phyloP scores from a whole-genome alignment of 1,140 invertebrate species.

The Pygmarrhopalites habei region DNA sequence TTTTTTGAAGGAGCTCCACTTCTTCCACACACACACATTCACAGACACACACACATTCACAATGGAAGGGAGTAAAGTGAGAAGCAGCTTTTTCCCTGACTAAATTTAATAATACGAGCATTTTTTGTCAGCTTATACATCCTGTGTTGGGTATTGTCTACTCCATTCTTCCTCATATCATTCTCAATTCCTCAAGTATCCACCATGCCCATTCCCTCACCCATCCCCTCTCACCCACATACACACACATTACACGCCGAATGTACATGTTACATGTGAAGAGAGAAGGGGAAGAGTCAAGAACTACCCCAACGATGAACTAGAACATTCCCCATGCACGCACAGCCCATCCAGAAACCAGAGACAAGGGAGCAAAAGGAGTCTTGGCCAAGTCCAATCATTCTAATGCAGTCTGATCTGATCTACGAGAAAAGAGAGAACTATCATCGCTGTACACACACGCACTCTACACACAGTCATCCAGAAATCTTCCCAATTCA shows the following conservation, averaged over 20 bases:
- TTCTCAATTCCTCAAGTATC: too few species aligned
- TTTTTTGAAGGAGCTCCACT: constrained; percentile 21
- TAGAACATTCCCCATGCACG: too few species aligned
- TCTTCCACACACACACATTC: constrained; percentile 29
- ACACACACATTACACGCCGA: not conserved
- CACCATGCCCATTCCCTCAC: not conserved
- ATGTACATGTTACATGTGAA: not conserved
- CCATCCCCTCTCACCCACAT: not conserved
- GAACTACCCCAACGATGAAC: too few species aligned
- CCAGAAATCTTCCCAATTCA: not conserved
- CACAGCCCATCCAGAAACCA: too few species aligned
- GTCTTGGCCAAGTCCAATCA: constrained; percentile 13
- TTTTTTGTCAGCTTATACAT: constrained; percentile 25
- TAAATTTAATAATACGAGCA: constrained; percentile 33
- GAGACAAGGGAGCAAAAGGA: too few species aligned
- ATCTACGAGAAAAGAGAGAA: too few species aligned
- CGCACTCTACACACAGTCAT: constrained; percentile 17
- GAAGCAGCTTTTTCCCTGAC: constrained; percentile 30
- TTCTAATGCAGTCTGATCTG: constrained; percentile 24
- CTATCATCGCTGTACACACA: constrained; percentile 8
- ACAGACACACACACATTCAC: too few species aligned
- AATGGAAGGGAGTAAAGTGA: constrained; percentile 17
- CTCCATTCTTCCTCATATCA: too few species aligned
- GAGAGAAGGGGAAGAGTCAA: not conserved
- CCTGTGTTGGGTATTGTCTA: constrained; percentile 22